Percentiles rank a stretch among this genome's conserved stretches.
Evolutionary conservation across 2,113 vertebrate genomes (phyloP).

Genomic region (Pterocles gutturalis): DNA sequence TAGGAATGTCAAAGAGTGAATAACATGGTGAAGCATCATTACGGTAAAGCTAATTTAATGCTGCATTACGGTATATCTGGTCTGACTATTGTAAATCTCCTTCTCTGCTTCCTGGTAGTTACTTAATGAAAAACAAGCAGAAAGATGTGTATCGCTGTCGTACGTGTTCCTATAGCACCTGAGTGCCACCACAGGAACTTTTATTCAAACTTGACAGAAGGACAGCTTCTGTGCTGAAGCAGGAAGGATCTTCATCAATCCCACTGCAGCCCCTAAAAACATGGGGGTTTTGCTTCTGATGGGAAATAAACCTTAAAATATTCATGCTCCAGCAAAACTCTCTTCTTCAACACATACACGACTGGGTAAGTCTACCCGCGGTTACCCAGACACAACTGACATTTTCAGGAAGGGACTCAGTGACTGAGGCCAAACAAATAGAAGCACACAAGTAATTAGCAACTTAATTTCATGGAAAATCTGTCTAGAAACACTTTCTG

Average conservation of each 20-base stretch:
- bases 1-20: neutral
- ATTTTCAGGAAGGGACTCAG: neutral
- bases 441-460: fast-evolving
- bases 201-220: neutral
- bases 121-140: neutral
- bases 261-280: neutral
- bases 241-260: neutral
- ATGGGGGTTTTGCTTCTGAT: neutral
- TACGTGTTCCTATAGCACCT: neutral
- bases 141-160: neutral
- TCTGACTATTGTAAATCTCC: neutral
- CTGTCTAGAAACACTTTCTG: neutral
- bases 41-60: neutral
- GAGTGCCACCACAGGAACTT: neutral
- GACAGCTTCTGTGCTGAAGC: neutral
- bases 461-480: neutral
- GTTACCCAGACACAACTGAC: neutral
- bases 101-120: neutral
- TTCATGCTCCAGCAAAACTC: neutral
- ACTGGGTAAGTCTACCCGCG: fast-evolving
- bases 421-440: neutral
- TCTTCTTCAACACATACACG: neutral
- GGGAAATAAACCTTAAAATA: neutral
- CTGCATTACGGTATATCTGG: neutral
- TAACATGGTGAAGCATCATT: neutral